These are phyloP conservation scores for Zygogramma bicolorata DNA, from an alignment of 2,888 invertebrate genomes.

Conservation along the genomic window DNA sequence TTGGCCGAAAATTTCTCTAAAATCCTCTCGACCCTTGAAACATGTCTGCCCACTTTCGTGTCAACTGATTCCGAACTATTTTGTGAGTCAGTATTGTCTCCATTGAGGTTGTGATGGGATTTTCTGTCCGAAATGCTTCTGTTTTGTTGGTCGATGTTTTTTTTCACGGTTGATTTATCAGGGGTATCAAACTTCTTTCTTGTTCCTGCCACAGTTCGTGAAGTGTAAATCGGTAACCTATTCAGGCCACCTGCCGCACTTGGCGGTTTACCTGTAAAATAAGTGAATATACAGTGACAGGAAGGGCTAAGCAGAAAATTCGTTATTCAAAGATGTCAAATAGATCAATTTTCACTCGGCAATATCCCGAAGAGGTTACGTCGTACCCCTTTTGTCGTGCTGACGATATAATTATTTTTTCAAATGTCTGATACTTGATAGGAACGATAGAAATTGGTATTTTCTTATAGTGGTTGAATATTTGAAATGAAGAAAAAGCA, in stretches of 20 bases:
- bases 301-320: neutral
- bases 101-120: neutral
- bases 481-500: too few relatives aligned
- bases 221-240: constrained; percentile 57
- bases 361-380: too few relatives aligned
- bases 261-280: constrained; percentile 57
- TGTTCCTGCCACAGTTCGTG: constrained; percentile 60
- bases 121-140: neutral
- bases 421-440: too few relatives aligned
- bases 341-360: too few relatives aligned
- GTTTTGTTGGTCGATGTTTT: constrained; percentile 4
- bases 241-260: constrained; percentile 60
- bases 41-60: constrained; percentile 5
- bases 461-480: too few relatives aligned
- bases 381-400: too few relatives aligned
- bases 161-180: constrained; percentile 13
- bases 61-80: neutral
- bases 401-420: too few relatives aligned
- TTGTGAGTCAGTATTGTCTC: neutral
- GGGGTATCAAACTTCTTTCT: constrained; percentile 62
- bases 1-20: constrained; percentile 45
- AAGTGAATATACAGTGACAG: constrained; percentile 21
- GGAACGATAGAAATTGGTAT: too few relatives aligned
- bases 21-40: constrained; percentile 47
- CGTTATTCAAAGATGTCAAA: too few relatives aligned